Conservation (phyloP, 1,140 invertebrate species). For the Melipona quadrifasciata region DNA sequence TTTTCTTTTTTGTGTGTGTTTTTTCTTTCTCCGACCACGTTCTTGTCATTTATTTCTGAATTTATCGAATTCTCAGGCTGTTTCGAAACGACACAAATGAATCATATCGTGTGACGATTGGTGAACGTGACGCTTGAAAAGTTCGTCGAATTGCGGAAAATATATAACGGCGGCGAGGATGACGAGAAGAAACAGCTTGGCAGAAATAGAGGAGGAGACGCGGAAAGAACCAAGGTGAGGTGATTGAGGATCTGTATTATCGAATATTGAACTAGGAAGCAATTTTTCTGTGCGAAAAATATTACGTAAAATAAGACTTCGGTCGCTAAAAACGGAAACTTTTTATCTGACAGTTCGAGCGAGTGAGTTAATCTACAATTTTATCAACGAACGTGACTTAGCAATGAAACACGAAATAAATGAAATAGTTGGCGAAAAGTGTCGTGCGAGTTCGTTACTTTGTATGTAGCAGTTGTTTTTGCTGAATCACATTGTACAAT, state of each 20-base stretch:
- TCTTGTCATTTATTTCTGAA: too few relatives aligned
- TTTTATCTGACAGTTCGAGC: not conserved
- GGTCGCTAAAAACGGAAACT: not conserved
- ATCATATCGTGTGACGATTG: not conserved
- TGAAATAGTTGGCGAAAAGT: not conserved
- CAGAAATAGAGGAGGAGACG: constrained; percentile 23
- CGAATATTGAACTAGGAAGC: not conserved
- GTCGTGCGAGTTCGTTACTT: not conserved
- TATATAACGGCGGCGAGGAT: not conserved
- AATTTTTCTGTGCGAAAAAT: not conserved
- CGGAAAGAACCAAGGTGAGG: constrained; percentile 35
- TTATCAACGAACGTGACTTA: not conserved
- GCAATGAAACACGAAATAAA: not conserved
- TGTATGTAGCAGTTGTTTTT: not conserved
- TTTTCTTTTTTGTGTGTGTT: too few relatives aligned
- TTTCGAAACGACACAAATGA: not conserved
- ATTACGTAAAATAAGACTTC: too few relatives aligned
- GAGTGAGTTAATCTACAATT: not conserved
- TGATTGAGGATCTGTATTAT: not conserved
- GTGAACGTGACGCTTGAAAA: not conserved
- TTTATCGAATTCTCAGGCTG: not conserved
- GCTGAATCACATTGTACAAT: constrained; percentile 1
- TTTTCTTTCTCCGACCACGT: not conserved
- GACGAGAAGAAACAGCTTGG: constrained; percentile 23
- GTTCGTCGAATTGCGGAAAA: not conserved